phyloP scores from a whole-genome alignment of 2,797 vertebrate species.

The Gymnocypris eckloni region DNA sequence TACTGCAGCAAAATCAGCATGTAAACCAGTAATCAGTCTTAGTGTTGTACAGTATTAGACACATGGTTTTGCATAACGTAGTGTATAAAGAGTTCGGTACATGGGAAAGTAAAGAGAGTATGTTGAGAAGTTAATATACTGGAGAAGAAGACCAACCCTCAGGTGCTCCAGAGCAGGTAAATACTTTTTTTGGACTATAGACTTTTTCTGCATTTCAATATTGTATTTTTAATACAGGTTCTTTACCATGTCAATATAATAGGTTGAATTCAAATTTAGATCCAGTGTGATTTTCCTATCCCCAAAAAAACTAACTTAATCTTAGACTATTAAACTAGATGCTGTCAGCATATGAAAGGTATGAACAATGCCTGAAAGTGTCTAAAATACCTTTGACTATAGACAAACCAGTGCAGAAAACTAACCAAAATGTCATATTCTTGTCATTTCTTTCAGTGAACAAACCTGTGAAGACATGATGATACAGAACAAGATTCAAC shows the following conservation, averaged over 20 bases:
- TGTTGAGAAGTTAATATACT: neutral
- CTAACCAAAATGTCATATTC: too few species aligned
- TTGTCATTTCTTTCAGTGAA: neutral
- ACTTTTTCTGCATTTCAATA: neutral
- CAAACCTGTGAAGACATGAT: neutral
- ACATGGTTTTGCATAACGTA: constrained; percentile 3
- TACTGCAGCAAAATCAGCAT: neutral
- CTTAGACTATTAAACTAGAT: neutral
- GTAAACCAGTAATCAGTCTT: constrained; percentile 9
- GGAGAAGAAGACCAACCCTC: neutral
- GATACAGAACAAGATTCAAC: neutral
- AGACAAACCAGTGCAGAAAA: neutral
- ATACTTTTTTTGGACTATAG: neutral
- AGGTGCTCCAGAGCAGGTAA: neutral
- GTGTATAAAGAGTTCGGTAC: neutral
- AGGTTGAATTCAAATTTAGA: neutral
- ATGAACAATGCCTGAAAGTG: neutral
- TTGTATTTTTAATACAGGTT: neutral
- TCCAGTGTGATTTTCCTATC: too few species aligned
- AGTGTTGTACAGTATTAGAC: neutral
- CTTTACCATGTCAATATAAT: neutral
- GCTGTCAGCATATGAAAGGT: neutral
- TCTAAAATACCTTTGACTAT: neutral
- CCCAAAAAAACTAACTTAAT: too few species aligned
- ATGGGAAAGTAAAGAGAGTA: neutral